Conservation (phyloP, 2,113 vertebrate species). For the Macrotus californicus region DNA sequence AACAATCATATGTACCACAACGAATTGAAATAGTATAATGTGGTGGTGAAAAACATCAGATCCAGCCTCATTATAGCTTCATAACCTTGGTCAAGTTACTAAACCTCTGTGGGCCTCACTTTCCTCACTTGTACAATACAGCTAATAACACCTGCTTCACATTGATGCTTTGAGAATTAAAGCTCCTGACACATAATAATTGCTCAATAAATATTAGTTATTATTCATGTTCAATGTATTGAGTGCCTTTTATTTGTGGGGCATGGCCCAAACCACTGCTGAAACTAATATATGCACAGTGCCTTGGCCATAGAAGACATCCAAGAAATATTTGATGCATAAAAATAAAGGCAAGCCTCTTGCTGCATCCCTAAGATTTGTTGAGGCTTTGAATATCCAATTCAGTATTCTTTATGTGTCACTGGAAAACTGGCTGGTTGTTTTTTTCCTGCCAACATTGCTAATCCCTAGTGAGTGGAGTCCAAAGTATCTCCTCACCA, state of each 20-base stretch:
- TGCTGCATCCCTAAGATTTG: neutral
- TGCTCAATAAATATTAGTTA: neutral
- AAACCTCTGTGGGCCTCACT: neutral
- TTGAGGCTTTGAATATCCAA: neutral
- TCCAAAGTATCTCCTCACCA: neutral
- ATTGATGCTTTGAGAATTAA: conserved; percentile 9
- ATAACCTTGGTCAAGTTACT: neutral
- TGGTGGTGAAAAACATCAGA: neutral
- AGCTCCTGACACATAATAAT: neutral
- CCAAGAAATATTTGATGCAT: conserved; percentile 8
- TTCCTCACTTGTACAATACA: neutral
- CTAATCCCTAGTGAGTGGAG: neutral
- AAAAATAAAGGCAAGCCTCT: neutral
- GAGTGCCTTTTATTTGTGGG: neutral
- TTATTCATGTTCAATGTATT: neutral
- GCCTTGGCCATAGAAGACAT: neutral
- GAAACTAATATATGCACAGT: neutral
- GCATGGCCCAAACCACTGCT: neutral
- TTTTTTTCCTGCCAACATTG: neutral
- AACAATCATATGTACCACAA: neutral
- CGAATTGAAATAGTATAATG: neutral
- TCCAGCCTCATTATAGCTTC: neutral
- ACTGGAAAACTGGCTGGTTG: neutral
- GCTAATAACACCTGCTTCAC: neutral
- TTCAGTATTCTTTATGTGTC: neutral